These are phyloP conservation scores for Plagiodera versicolora DNA, from an alignment of 2,888 invertebrate genomes.

Conservation along the genomic window DNA sequence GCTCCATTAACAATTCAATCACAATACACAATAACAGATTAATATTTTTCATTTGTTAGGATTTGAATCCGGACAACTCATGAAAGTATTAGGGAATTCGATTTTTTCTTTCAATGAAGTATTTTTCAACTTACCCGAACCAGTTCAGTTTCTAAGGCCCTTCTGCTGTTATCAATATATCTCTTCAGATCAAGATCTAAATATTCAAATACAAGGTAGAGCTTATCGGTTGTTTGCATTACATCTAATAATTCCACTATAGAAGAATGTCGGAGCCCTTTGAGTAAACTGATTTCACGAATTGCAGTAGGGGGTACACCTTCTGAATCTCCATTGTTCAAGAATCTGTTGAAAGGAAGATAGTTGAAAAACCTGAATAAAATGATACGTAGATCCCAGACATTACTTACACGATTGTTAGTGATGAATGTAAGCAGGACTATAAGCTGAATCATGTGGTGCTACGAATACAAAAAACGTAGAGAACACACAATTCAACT, in stretches of 20 bases:
- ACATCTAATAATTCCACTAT: conserved; percentile 91
- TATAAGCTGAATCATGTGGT: conserved; percentile 74
- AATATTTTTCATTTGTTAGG: no score
- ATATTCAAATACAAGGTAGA: conserved; percentile 94
- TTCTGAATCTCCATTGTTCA: conserved; percentile 79
- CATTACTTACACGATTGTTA: conserved; percentile 30
- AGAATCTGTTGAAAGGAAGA: conserved; percentile 42
- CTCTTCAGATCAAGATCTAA: conserved; percentile 91
- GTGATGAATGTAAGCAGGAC: conserved; percentile 46
- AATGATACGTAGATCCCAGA: conserved; percentile 5
- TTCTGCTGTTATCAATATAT: conserved; percentile 73
- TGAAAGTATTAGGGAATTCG: no score
- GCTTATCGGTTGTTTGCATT: conserved; percentile 78
- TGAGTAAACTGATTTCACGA: conserved; percentile 91
- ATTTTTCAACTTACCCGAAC: conserved; percentile 63
- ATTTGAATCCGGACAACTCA: no score
- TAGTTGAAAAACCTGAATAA: neutral
- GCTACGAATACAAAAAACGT: conserved; percentile 63
- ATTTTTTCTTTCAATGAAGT: no score
- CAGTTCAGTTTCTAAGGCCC: conserved; percentile 63
- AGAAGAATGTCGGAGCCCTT: conserved; percentile 85
- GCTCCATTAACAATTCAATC: no score
- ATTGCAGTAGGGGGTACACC: conserved; percentile 98
- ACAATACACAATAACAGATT: no score
- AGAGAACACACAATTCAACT: conserved; percentile 64